phyloP scores from a whole-genome alignment of 2,797 vertebrate species.

The Acrossocheilus wenchowensis region DNA sequence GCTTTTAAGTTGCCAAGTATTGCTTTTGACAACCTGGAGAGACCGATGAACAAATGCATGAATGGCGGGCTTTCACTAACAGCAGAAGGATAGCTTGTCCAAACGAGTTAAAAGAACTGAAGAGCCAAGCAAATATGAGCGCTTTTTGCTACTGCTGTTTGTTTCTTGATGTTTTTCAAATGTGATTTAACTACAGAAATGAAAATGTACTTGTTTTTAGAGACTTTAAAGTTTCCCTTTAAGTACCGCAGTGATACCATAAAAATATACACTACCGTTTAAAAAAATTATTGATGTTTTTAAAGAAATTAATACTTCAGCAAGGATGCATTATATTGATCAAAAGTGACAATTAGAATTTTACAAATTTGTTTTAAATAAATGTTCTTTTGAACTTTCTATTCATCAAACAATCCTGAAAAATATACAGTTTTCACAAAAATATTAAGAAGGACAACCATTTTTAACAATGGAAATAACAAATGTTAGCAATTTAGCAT shows the following conservation, averaged over 20 bases:
- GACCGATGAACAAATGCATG: not conserved
- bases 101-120: constrained; percentile 9
- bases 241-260: not conserved
- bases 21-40: constrained; percentile 40
- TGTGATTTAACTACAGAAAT: not conserved
- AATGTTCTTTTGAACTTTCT: not conserved
- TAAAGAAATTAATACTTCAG: not conserved
- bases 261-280: not conserved
- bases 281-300: too few species aligned
- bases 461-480: not conserved
- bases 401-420: not conserved
- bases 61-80: not conserved
- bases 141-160: constrained; percentile 7
- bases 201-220: not conserved
- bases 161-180: not conserved
- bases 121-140: constrained; percentile 5
- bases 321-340: not conserved
- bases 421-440: not conserved
- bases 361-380: not conserved
- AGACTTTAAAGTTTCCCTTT: not conserved
- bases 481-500: not conserved
- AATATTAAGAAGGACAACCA: not conserved
- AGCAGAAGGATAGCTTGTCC: constrained; percentile 17
- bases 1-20: constrained; percentile 52
- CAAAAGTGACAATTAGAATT: not conserved